Evolutionary conservation across 2,888 invertebrate species (phyloP).

Genomic region (Scaptomyza flava): DNA sequence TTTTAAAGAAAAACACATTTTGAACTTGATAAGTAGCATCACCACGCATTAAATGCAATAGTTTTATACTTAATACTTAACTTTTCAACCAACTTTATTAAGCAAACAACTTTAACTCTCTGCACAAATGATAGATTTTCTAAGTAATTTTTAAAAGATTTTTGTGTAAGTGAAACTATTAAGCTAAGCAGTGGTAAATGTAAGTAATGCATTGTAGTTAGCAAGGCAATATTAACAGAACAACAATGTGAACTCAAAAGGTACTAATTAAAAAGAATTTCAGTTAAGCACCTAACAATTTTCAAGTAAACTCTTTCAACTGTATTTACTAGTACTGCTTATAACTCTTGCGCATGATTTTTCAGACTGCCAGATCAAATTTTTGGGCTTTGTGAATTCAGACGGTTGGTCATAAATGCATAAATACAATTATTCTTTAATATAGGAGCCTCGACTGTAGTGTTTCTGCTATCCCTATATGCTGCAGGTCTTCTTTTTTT

Average conservation of each 20-base stretch:
- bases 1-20: slow-evolving; percentile 1
- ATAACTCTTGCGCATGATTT: slow-evolving; percentile 29
- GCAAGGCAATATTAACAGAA: slow-evolving; percentile 6
- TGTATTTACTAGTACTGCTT: slow-evolving; percentile 19
- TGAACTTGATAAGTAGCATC: slow-evolving; percentile 10
- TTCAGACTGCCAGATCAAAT: slow-evolving; percentile 13
- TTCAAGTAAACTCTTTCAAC: slow-evolving; percentile 12
- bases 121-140: slow-evolving; percentile 6
- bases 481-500: not conserved
- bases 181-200: slow-evolving; percentile 25
- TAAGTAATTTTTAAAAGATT: not conserved
- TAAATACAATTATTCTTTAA: not conserved
- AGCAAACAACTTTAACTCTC: slow-evolving; percentile 13
- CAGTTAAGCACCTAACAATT: slow-evolving; percentile 3
- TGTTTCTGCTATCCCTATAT: slow-evolving; percentile 3
- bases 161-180: slow-evolving; percentile 19
- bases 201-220: slow-evolving; percentile 30
- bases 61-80: no score
- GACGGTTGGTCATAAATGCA: not conserved
- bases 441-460: slow-evolving; percentile 21
- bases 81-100: slow-evolving; percentile 1
- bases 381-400: slow-evolving; percentile 3
- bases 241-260: slow-evolving; percentile 3
- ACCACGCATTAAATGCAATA: not conserved
- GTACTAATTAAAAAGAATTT: slow-evolving; percentile 2